Conservation (phyloP, 2,797 vertebrate species). For the Nasua narica region DNA sequence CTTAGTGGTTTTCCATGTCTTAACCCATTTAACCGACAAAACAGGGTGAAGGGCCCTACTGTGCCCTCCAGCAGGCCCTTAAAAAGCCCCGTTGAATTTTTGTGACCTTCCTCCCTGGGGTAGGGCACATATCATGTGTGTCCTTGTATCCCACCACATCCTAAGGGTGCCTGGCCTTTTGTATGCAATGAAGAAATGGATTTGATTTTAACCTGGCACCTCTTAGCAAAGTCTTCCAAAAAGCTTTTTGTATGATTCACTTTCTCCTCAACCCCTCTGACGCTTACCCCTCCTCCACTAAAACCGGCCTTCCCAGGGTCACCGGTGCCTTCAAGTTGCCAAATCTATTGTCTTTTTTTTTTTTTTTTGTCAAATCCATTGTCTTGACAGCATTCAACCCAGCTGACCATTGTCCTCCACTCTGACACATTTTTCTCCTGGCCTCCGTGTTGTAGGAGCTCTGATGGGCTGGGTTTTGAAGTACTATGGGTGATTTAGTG, state of each 20-base stretch:
- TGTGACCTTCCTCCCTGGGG: not conserved
- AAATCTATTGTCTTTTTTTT: not conserved
- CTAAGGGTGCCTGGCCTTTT: not conserved
- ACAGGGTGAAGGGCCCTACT: no score
- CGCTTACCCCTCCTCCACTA: not conserved
- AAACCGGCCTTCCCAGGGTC: not conserved
- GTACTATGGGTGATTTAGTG: fast-evolving
- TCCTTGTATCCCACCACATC: not conserved
- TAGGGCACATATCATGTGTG: no score
- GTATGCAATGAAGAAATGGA: not conserved
- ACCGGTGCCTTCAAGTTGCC: no score
- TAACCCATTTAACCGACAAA: not conserved
- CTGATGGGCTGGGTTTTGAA: not conserved
- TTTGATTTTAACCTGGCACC: no score
- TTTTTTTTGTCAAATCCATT: no score
- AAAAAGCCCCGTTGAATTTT: no score
- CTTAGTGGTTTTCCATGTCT: not conserved
- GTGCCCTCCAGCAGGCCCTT: not conserved
- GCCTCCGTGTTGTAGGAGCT: not conserved
- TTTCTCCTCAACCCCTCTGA: not conserved
- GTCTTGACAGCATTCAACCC: not conserved
- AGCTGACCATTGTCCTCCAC: not conserved
- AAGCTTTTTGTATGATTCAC: not conserved
- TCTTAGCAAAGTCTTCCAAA: not conserved
- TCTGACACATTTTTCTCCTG: not conserved